These are phyloP conservation scores for Xestia rhomboidea DNA, from an alignment of 2,888 invertebrate genomes.

Conservation along the genomic window DNA sequence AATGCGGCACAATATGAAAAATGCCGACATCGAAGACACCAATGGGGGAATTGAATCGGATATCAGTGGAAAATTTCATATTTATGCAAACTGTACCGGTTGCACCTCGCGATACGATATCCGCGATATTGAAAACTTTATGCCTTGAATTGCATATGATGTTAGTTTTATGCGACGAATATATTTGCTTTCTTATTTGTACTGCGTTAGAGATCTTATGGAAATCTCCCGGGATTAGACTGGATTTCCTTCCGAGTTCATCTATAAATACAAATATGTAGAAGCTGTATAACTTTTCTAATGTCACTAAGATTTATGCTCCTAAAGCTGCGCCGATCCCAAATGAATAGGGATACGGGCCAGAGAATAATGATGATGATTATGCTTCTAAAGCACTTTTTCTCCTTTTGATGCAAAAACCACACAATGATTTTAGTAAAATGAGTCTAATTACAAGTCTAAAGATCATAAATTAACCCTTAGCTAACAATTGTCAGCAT, in stretches of 20 bases:
- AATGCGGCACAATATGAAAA: constrained; percentile 67
- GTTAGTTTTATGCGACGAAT: constrained; percentile 59
- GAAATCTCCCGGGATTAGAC: constrained; percentile 34
- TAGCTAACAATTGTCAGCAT: not conserved
- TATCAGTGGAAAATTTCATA: constrained; percentile 77
- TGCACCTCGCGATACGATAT: constrained; percentile 72
- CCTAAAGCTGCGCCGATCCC: not conserved
- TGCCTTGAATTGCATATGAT: constrained; percentile 63
- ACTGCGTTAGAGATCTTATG: constrained; percentile 41
- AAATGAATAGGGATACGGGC: too few relatives aligned
- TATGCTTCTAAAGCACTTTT: not conserved
- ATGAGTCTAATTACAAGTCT: not conserved
- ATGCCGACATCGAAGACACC: constrained; percentile 66
- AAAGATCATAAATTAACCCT: not conserved
- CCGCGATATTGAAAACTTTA: constrained; percentile 77
- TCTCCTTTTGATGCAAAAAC: not conserved
- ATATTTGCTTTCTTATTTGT: constrained; percentile 52
- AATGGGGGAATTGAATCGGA: constrained; percentile 76
- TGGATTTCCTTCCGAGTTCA: constrained; percentile 18
- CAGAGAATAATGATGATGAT: too few relatives aligned
- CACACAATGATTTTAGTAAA: not conserved
- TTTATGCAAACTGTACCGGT: constrained; percentile 78
- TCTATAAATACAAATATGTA: constrained; percentile 4
- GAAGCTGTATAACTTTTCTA: not conserved
- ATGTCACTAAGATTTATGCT: not conserved